Evolutionary conservation across 2,888 invertebrate genomes (phyloP).

Genomic region (Drosophila limbata): DNA sequence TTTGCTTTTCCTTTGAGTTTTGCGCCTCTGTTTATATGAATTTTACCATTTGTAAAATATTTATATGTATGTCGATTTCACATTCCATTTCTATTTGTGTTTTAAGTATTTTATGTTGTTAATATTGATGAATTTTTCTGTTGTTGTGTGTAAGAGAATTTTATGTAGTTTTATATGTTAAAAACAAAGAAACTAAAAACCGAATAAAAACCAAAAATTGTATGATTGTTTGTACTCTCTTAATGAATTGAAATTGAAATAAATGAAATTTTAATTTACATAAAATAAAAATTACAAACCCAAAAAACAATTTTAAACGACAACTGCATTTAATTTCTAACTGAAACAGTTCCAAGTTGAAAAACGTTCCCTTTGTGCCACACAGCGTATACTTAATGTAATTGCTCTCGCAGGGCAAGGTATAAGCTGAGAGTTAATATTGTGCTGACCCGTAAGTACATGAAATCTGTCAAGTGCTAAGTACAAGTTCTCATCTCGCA

Average conservation of each 20-base stretch:
- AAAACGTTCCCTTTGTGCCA: constrained; percentile 18
- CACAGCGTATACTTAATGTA: constrained; percentile 62
- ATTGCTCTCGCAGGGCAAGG: constrained; percentile 36
- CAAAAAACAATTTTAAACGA: constrained; percentile 26
- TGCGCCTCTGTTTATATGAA: constrained; percentile 17
- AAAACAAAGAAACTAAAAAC: constrained; percentile 20
- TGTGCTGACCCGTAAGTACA: constrained; percentile 16
- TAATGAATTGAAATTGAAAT: constrained; percentile 47
- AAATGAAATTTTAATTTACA: constrained; percentile 57
- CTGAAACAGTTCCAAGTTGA: background rate
- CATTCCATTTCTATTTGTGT: constrained; percentile 41
- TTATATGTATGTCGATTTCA: constrained; percentile 24
- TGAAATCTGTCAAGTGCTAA: constrained; percentile 57
- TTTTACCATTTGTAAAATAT: constrained; percentile 13
- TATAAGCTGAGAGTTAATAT: background rate
- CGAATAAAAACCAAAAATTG: constrained; percentile 65
- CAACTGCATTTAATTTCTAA: constrained; percentile 6
- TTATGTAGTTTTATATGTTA: constrained; percentile 49
- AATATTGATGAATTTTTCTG: constrained; percentile 43
- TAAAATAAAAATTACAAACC: constrained; percentile 55
- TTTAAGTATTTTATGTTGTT: constrained; percentile 41
- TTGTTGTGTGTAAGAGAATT: constrained; percentile 56
- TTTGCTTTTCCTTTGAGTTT: constrained; percentile 18
- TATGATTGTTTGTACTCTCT: constrained; percentile 59
- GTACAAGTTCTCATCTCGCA: constrained; percentile 53